Base-by-base conservation (phyloP, 2,797 vertebrate genomes). In the Anabas testudineus region DNA sequence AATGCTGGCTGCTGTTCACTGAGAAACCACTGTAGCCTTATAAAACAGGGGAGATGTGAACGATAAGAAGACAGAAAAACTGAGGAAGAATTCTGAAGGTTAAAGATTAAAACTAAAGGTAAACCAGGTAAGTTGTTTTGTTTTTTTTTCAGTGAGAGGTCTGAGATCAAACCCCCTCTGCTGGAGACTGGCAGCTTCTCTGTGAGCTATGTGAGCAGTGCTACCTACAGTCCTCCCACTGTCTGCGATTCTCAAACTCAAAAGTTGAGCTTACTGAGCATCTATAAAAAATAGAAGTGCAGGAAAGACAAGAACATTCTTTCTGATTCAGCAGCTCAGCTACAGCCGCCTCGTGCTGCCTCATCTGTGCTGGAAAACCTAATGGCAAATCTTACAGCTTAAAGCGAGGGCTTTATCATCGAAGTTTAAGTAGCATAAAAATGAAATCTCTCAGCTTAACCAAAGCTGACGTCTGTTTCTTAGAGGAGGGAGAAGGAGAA, bases 341-440 rank as follows among this genome's bases (percentile, higher is more conserved):
- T 41, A 51, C 55, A 53, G 43, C 18, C 43, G 24, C 67, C 39
- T 57, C 24, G 19, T 72, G 39, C 30, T 8, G 16, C 16, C 59
- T 19, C 42, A n/a, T 46, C 54, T 32, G 51, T 7, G 41, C 70
- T 57, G 24, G 41, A 49, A 67, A 69, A 64, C 81, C 53, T 30
- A 41, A 56, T 18, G 16, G 37, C 47, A 58, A 77, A 67, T 63
- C 77, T 30, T 51, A 21, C 18, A 61, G 79, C 76, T 83, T 65
- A 39, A 68, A 73, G 48, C 10, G 9, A 64, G 64, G 68, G 78
- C 36, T 61, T 82, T 67, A 83, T 84, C 72, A 66, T 67, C 30
- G 0, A 34, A 75, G 52, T 78, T 64, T 71, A 71, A 72, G 76
- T 24, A 66, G 52, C 67, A 61, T 41, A 2, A 59, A 71, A 81